Base-by-base conservation (phyloP, 2,888 invertebrate species). In the Hylaea fasciaria region DNA sequence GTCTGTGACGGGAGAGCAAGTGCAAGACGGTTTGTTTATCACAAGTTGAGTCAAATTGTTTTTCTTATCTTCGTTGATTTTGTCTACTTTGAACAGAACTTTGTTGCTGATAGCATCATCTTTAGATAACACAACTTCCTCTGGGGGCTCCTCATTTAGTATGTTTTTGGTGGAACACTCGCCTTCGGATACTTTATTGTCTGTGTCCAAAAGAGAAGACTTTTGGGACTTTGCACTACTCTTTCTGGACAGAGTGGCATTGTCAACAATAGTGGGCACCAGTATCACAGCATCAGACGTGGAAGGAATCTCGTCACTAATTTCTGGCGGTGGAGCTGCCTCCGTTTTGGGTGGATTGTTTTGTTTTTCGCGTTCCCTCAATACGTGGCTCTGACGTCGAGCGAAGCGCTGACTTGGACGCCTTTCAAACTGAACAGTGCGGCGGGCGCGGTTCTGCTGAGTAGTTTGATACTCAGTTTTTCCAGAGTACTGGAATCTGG, bases 391-490 rank as follows among this genome's bases (percentile, higher is more conserved):
- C 82, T 98, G 98, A 57, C 99, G 93, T 55, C 98, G 94, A 35
- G 98, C 98, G 83, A 98, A 99, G 65, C 99, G 93, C 87, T 99
- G 99, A 89, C 98, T 98, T 0, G 99, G 99, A 53, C 98, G 94
- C 62, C 99, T 94, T 88, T 99, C 99, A 85, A 99, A 98, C 82
- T 98, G 98, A 7, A 98, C 98, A 0, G 98, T 98, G 54, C 98
- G 94, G 45, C 98, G 93, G 0, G 98, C 97, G 66, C 97, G 94
- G 87, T 96, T 98, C 78, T 96, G 95, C 78, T 97, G 97, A 9
- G 98, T 97, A 28, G 98, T 97, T 92, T 99, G 99, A 85, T 98
- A 99, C 90, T 99, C 99, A 0, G 99, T 99, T 83, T 98, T 96
- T 0, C 99, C 98, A 69, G 98, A 98, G 74, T 94, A 94, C 82